phyloP scores from a whole-genome alignment of 1,140 invertebrate species.

The Drosophila ogumai region DNA sequence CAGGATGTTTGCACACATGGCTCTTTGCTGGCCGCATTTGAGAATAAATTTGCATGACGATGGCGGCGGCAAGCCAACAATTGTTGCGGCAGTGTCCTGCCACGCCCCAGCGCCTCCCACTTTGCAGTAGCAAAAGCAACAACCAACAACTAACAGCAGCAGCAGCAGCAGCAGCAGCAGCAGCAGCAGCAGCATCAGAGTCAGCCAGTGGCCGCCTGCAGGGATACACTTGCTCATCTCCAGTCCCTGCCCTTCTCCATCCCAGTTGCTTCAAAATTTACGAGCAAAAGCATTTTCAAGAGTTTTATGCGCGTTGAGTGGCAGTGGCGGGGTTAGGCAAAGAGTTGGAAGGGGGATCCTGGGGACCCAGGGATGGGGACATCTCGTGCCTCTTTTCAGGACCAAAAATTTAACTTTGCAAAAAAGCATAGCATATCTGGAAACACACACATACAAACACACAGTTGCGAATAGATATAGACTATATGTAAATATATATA shows the following conservation, averaged over 20 bases:
- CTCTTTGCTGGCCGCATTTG: slow-evolving; percentile 69
- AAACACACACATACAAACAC: slow-evolving; percentile 1
- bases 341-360: not conserved
- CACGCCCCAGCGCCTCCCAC: slow-evolving; percentile 5
- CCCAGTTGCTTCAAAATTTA: slow-evolving; percentile 78
- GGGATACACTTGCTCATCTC: slow-evolving; percentile 48
- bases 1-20: slow-evolving; percentile 66
- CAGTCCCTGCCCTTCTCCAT: slow-evolving; percentile 9
- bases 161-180: not conserved
- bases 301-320: slow-evolving; percentile 81
- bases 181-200: slow-evolving; percentile 40
- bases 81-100: slow-evolving; percentile 77
- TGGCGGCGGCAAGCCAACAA: slow-evolving; percentile 72
- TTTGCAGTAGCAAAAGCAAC: slow-evolving; percentile 35
- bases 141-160: slow-evolving; percentile 27
- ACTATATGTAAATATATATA: slow-evolving; percentile 31
- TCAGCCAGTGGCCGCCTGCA: slow-evolving; percentile 51
- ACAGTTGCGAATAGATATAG: slow-evolving; percentile 45
- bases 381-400: slow-evolving; percentile 25
- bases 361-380: slow-evolving; percentile 13
- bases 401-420: slow-evolving; percentile 70
- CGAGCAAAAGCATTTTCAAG: slow-evolving; percentile 83
- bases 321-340: slow-evolving; percentile 30
- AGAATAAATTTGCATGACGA: slow-evolving; percentile 79
- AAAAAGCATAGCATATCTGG: slow-evolving; percentile 17